Evolutionary conservation across 2,113 vertebrate species (phyloP).

Genomic region (Antechinus flavipes): DNA sequence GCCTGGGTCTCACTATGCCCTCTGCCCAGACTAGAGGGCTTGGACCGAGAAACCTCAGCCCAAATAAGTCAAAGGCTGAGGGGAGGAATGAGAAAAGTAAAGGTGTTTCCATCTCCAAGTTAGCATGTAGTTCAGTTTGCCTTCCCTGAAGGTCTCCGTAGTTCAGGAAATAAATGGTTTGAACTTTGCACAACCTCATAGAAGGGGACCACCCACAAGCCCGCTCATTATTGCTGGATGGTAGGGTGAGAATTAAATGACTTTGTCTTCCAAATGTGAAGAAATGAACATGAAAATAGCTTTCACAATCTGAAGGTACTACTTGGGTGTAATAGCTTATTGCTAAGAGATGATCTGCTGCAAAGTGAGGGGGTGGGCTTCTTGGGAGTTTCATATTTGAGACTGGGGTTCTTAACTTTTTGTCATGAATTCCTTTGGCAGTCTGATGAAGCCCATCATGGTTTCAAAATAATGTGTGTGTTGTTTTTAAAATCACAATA

Average conservation of each 20-base stretch:
- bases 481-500: not conserved
- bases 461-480: not conserved
- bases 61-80: not conserved
- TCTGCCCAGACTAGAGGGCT: not conserved
- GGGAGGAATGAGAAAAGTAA: not conserved
- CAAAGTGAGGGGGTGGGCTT: not conserved
- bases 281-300: not conserved
- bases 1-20: not conserved
- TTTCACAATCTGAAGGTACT: not conserved
- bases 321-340: not conserved
- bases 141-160: not conserved
- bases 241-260: not conserved
- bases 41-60: not conserved
- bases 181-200: not conserved
- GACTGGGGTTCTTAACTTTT: not conserved
- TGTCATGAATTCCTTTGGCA: not conserved
- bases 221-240: not conserved
- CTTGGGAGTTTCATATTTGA: not conserved
- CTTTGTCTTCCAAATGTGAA: not conserved
- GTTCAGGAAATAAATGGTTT: not conserved
- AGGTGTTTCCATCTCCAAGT: not conserved
- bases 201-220: not conserved
- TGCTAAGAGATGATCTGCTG: not conserved
- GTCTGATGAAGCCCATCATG: not conserved
- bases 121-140: not conserved